These are phyloP conservation scores for Brenthis daphne DNA, from an alignment of 2,888 invertebrate species.

Conservation along the genomic window DNA sequence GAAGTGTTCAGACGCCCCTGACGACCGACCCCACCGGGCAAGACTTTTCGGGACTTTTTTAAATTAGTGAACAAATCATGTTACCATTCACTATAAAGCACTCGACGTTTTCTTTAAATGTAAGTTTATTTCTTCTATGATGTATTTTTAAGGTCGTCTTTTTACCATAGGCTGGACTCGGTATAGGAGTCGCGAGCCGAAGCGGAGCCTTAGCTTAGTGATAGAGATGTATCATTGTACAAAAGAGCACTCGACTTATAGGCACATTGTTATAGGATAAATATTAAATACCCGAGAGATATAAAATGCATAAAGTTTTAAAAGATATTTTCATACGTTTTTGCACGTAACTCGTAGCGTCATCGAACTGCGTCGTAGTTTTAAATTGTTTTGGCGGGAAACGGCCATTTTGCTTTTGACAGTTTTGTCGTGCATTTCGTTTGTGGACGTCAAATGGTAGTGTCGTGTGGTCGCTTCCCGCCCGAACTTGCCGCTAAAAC, in stretches of 20 bases:
- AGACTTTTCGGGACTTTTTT: constrained; percentile 24
- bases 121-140: constrained; percentile 66
- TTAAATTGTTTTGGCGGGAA: constrained; percentile 59
- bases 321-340: constrained; percentile 81
- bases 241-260: constrained; percentile 74
- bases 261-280: constrained; percentile 77
- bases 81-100: constrained; percentile 79
- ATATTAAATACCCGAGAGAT: constrained; percentile 64
- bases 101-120: constrained; percentile 64
- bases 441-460: neutral
- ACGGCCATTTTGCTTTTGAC: constrained; percentile 37
- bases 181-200: constrained; percentile 44
- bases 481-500: constrained; percentile 56
- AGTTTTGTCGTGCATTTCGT: constrained; percentile 53
- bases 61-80: constrained; percentile 75
- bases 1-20: constrained; percentile 38
- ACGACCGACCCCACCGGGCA: constrained; percentile 17
- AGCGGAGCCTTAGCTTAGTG: constrained; percentile 59
- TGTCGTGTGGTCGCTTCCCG: constrained; percentile 48
- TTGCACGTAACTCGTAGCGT: constrained; percentile 74
- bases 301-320: constrained; percentile 74
- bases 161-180: constrained; percentile 44
- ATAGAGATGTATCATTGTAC: constrained; percentile 75
- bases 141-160: constrained; percentile 55
- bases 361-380: constrained; percentile 56